Percentiles rank a stretch among this genome's conserved stretches.
Conservation (phyloP, 2,888 invertebrate species). For the Oconnorella tubifera region DNA sequence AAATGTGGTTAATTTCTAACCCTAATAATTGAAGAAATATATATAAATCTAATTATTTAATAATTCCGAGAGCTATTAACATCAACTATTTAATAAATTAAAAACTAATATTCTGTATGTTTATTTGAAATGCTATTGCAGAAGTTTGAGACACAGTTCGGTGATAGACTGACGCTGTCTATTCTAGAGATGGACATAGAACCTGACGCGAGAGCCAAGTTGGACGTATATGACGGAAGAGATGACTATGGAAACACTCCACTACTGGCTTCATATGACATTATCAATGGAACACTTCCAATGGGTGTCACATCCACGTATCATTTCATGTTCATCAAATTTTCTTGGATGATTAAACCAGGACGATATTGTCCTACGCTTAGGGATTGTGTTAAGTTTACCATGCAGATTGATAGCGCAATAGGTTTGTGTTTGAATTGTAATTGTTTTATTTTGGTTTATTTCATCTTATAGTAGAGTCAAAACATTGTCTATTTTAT, state of each 20-base stretch:
- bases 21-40: too few species aligned
- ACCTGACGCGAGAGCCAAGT: conserved; percentile 18
- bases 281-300: conserved; percentile 80
- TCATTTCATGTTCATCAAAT: conserved; percentile 75
- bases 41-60: too few species aligned
- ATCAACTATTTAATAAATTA: too few species aligned
- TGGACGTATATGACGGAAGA: conserved; percentile 20
- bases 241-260: conserved; percentile 1
- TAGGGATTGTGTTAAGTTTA: conserved; percentile 71
- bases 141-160: conserved; percentile 50
- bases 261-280: conserved; percentile 44
- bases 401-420: conserved; percentile 74
- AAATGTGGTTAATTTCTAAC: too few species aligned
- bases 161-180: conserved; percentile 78
- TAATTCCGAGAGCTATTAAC: too few species aligned
- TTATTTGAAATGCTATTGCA: too few species aligned
- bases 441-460: too few species aligned
- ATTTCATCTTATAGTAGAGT: too few species aligned
- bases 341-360: conserved; percentile 55
- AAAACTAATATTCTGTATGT: too few species aligned
- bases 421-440: too few species aligned
- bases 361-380: conserved; percentile 64
- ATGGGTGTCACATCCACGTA: conserved; percentile 76
- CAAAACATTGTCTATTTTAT: too few species aligned
- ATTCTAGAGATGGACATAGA: conserved; percentile 75